A percentile compares a stretch with the other conserved stretches of the same genome.
Conservation (phyloP, 2,113 vertebrate species). For the Hassar affinis region DNA sequence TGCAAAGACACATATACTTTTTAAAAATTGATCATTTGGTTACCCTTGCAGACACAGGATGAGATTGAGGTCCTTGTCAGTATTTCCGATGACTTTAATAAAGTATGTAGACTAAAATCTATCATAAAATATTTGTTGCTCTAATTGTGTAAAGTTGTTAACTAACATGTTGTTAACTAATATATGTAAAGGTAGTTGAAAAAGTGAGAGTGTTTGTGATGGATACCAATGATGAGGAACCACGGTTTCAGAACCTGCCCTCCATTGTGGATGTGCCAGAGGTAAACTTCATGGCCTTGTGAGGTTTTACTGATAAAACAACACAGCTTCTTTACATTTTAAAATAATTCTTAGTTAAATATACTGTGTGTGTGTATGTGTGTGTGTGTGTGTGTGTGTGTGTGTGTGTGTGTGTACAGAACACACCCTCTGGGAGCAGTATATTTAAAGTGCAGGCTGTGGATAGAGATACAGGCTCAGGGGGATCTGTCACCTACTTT, state of each 20-base stretch:
- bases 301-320: not conserved
- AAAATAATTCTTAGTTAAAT: not conserved
- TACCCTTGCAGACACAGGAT: slow-evolving; percentile 79
- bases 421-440: slow-evolving; percentile 79
- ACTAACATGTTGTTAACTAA: not conserved
- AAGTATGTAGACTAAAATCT: slow-evolving; percentile 72
- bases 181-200: slow-evolving; percentile 82
- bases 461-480: slow-evolving; percentile 90
- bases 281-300: slow-evolving; percentile 67
- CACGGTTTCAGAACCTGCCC: slow-evolving; percentile 87
- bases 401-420: slow-evolving; percentile 66
- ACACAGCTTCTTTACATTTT: not conserved
- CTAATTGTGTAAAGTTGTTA: not conserved
- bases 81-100: slow-evolving; percentile 89
- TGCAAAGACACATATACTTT: not conserved
- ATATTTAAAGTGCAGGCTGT: slow-evolving; percentile 82
- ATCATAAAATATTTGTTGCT: not conserved
- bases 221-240: slow-evolving; percentile 91
- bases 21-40: slow-evolving; percentile 21
- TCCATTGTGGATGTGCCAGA: slow-evolving; percentile 83
- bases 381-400: slow-evolving; percentile 21
- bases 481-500: slow-evolving; percentile 88
- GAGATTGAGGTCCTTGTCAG: slow-evolving; percentile 88
- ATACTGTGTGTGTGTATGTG: not conserved
- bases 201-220: slow-evolving; percentile 90